Evolutionary conservation across 2,113 vertebrate species (phyloP), one percentile per base, ranked within the genome.

Genomic region (Climacteris rufus): DNA sequence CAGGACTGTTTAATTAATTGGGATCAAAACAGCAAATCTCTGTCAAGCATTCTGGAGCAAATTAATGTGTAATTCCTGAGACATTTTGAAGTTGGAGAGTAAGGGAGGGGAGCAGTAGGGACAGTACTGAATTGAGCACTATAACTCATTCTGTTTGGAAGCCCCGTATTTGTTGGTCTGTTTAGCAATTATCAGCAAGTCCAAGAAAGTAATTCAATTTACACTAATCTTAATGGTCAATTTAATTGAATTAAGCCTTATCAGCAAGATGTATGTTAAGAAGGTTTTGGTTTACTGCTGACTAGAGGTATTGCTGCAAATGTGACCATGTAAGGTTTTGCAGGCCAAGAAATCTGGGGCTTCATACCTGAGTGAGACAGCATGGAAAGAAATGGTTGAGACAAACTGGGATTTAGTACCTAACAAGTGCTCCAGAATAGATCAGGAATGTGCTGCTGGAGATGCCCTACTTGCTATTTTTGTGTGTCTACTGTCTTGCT

Each of bases 201-300:
- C 54, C 70, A 85, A 84, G 70, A 60, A 18, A 64, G 18, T 11
- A 83, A 69, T 87, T 95, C 35, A 63, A 60, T 93, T 95, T 77
- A 54, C 66, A 61, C 33, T 66, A 18, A 82, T 80, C 78, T 80
- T 90, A 94, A 57, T 83, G 80, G 65, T 71, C 77, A 87, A n/a
- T 56, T 94, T 91, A 89, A 93, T 52, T 89, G 57, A 89, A 92
- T 92, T 93, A 72, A 83, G 21, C 37, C 77, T 92, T 84, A 89
- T 82, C 53, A 69, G 40, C 2, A 5, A 93, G 31, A 56, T 30
- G 28, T 53, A 56, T 42, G 20, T 54, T 83, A 53, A 71, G 31
- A 69, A 85, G 10, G 21, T 45, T 93, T 93, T 88, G 44, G 6
- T 76, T 75, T 78, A 65, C 47, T 82, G 61, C 22, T 59, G 57